These are phyloP conservation scores for Acanthosepion lycidas DNA, from an alignment of 2,888 invertebrate genomes.

Conservation along the genomic window DNA sequence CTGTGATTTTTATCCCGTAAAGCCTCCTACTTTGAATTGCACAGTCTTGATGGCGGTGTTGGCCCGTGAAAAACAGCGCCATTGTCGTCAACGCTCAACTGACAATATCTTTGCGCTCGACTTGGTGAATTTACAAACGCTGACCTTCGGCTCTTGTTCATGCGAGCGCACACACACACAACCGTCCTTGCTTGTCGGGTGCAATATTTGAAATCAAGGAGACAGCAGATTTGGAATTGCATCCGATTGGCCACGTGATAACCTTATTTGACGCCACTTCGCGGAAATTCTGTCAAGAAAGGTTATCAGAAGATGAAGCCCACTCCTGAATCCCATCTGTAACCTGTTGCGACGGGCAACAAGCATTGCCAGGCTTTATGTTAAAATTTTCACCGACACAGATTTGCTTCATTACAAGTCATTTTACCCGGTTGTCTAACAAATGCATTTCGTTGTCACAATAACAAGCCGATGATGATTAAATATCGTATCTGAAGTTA, in stretches of 20 bases:
- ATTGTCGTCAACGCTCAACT: background rate
- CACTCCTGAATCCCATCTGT: background rate
- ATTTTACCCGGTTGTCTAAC: background rate
- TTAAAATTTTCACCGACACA: background rate
- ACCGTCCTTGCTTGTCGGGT: background rate
- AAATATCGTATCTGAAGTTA: background rate
- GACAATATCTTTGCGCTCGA: background rate
- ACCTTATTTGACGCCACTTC: background rate
- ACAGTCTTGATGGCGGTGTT: background rate
- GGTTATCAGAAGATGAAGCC: background rate
- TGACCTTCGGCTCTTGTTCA: background rate
- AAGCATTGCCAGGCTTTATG: too few species aligned
- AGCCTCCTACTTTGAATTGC: background rate
- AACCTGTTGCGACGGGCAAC: background rate
- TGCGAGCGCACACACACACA: background rate
- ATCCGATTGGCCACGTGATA: background rate
- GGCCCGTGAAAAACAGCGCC: background rate
- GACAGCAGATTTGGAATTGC: background rate
- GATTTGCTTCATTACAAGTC: background rate
- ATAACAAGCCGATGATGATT: background rate
- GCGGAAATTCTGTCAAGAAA: background rate
- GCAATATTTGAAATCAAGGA: background rate
- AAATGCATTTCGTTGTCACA: background rate
- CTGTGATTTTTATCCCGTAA: background rate
- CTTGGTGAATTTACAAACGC: background rate